Percentiles rank a stretch among this genome's conserved stretches.
phyloP scores from a whole-genome alignment of 1,140 invertebrate genomes.

The Antheraea pernyi region DNA sequence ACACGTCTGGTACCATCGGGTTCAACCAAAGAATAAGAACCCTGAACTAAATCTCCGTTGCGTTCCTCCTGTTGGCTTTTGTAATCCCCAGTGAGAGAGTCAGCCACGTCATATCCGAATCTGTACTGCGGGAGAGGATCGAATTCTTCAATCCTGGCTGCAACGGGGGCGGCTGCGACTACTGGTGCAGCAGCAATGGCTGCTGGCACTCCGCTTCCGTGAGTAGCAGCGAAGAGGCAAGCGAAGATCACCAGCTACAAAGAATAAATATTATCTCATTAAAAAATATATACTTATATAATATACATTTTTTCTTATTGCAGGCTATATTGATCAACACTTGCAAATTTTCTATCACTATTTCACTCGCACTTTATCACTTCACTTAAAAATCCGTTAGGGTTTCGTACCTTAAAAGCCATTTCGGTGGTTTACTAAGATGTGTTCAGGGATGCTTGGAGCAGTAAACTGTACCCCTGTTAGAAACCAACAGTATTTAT shows the following conservation, averaged over 20 bases:
- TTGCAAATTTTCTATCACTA: neutral
- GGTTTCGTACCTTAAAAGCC: conserved; percentile 64
- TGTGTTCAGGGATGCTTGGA: conserved; percentile 62
- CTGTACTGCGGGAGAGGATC: conserved; percentile 81
- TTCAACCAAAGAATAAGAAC: conserved; percentile 81
- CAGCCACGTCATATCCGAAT: conserved; percentile 82
- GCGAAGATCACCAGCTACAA: conserved; percentile 65
- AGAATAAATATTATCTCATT: conserved; percentile 19
- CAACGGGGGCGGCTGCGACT: conserved; percentile 56
- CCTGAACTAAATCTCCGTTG: conserved; percentile 81
- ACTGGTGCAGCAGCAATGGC: conserved; percentile 55
- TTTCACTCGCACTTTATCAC: conserved; percentile 46
- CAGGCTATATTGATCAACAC: neutral
- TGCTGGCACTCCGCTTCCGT: conserved; percentile 55
- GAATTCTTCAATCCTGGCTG: conserved; percentile 76
- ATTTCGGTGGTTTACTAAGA: conserved; percentile 39
- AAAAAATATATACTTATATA: neutral
- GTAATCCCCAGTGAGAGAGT: conserved; percentile 81
- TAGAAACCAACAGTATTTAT: conserved; percentile 67
- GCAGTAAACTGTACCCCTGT: conserved; percentile 65
- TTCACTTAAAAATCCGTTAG: conserved; percentile 51
- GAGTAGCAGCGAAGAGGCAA: conserved; percentile 52
- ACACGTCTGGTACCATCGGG: conserved; percentile 80
- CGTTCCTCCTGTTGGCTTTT: conserved; percentile 82
- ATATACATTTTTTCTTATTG: neutral